Conservation (phyloP, 2,113 vertebrate species). For the Gnathonemus echidnorhynchus region DNA sequence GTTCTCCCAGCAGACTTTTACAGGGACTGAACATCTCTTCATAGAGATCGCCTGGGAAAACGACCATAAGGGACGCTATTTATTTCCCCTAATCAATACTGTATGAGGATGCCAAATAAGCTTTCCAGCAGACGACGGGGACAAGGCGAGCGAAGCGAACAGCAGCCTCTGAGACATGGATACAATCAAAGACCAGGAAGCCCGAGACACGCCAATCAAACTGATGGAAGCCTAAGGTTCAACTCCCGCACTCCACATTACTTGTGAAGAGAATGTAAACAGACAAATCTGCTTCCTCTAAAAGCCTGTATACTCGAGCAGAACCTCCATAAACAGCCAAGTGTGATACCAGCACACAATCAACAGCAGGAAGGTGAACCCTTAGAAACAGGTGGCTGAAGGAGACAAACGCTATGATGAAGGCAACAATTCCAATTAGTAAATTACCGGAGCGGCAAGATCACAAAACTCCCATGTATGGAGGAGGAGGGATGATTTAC, state of each 20-base stretch:
- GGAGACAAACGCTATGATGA: not conserved
- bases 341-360: not conserved
- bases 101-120: not conserved
- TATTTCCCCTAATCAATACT: not conserved
- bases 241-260: not conserved
- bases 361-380: not conserved
- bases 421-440: slow-evolving; percentile 5
- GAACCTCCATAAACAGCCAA: not conserved
- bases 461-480: not conserved
- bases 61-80: not conserved
- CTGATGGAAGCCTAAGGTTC: not conserved
- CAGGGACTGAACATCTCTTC: not conserved
- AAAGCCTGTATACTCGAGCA: not conserved
- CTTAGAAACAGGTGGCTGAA: not conserved
- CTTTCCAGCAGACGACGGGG: not conserved
- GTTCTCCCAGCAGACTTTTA: not conserved
- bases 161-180: not conserved
- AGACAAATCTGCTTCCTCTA: not conserved
- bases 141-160: not conserved
- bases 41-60: not conserved
- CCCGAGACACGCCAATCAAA: not conserved
- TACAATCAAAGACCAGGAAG: not conserved
- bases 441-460: not conserved
- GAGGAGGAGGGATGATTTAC: not conserved
- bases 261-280: not conserved